These are phyloP conservation scores for Promerops cafer DNA, from an alignment of 2,113 vertebrate genomes.

Conservation along the genomic window DNA sequence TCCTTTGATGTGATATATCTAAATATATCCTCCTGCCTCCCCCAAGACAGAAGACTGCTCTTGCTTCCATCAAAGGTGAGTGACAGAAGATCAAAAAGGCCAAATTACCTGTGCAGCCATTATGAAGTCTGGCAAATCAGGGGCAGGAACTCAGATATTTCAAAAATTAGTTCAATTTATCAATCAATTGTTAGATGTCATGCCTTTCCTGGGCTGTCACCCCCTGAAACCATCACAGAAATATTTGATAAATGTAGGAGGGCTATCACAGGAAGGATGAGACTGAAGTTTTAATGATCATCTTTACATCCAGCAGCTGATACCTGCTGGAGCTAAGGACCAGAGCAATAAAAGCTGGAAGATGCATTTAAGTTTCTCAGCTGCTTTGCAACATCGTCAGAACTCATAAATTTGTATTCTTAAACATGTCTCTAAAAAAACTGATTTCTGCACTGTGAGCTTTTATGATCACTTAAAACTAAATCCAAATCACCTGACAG, in stretches of 20 bases:
- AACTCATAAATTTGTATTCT: not conserved
- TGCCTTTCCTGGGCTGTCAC: not conserved
- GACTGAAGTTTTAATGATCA: not conserved
- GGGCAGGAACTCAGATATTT: not conserved
- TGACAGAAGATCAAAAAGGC: not conserved
- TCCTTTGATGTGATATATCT: not conserved
- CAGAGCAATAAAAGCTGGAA: not conserved
- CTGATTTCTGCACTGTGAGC: not conserved
- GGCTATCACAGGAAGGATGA: not conserved
- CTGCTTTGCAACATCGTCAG: not conserved
- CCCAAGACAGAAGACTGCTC: not conserved
- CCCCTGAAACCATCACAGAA: not conserved
- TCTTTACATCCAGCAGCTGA: not conserved
- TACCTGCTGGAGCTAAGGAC: not conserved
- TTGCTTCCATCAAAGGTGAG: not conserved
- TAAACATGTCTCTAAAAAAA: not conserved
- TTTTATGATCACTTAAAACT: not conserved
- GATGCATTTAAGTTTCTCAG: not conserved
- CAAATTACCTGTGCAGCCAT: not conserved
- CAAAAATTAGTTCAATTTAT: not conserved
- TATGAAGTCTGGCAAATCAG: not conserved
- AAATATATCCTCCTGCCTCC: not conserved
- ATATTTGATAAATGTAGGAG: not conserved
- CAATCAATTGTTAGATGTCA: not conserved
- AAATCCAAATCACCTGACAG: not conserved